Base-by-base conservation (phyloP, 2,113 vertebrate genomes). In the Smithornis capensis region DNA sequence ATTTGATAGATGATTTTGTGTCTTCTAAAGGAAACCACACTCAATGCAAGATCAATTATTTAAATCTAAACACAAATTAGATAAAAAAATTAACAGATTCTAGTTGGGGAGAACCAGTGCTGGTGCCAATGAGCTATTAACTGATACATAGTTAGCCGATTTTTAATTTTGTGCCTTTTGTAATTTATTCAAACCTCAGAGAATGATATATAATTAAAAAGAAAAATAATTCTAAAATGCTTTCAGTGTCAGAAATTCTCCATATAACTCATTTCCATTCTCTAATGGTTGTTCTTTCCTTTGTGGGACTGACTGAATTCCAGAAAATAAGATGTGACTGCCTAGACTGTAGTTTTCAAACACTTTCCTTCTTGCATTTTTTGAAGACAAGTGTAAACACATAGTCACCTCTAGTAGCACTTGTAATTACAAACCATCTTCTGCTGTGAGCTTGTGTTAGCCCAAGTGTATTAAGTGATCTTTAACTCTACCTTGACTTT, bases 51-150 rank as follows among this genome's bases (percentile, higher is more conserved):
- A 55, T 4, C 5, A 56, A 33, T 50, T 47, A n/a, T 7, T 38
- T 14, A 79, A 62, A 70, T 69, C 5, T 64, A 59, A 83, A 55
- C 14, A 68, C 1, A 71, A 89, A 52, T 56, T 60, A 60, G 14
- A 71, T 44, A 45, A 75, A 84, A 84, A 70, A 9, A 5, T 15
- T 76, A 28, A 35, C 7, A 33, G 63, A 25, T 3, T 68, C 9
- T 27, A 17, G 3, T 0, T 69, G 19, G 7, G 16, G 19, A 57
- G 23, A 74, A 67, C 6, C 4, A 27, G 12, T n/a, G 3, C 9
- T 44, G 5, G 4, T 85, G 25, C 4, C 19, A 62, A 21, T 40
- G 9, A 75, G 4, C 6, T 69, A 8, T 28, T 55, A 64, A 38
- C 78, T 75, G 19, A 24, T 68, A 31, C 19, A 13, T 9, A 59